Percentiles rank a stretch among this genome's conserved stretches.
These are phyloP conservation scores for Brachionus paranguensis DNA, from an alignment of 1,140 invertebrate species.

Conservation along the genomic window DNA sequence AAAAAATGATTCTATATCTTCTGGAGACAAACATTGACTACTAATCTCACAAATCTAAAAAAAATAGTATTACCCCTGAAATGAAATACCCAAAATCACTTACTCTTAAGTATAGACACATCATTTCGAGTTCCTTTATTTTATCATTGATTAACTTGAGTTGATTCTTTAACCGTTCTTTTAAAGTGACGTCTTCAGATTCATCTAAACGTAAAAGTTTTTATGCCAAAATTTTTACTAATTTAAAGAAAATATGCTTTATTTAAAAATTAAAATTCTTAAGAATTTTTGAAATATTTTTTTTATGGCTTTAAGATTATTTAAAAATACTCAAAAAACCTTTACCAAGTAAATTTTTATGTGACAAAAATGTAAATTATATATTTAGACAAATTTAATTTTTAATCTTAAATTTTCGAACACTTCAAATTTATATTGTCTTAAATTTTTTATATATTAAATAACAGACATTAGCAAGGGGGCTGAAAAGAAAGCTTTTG, in stretches of 20 bases:
- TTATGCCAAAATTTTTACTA: neutral
- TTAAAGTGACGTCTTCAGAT: neutral
- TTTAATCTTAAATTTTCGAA: too few species aligned
- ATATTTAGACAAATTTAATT: too few species aligned
- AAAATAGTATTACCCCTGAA: neutral
- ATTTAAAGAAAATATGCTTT: neutral
- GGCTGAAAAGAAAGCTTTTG: too few species aligned
- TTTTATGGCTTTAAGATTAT: too few species aligned
- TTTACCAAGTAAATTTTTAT: too few species aligned
- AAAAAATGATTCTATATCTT: slow-evolving; percentile 10
- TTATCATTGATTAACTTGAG: slow-evolving; percentile 2
- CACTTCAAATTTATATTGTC: too few species aligned
- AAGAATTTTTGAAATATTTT: too few species aligned
- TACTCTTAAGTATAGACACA: slow-evolving; percentile 22
- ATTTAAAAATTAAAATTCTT: too few species aligned
- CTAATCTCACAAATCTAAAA: slow-evolving; percentile 14
- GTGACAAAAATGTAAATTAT: too few species aligned
- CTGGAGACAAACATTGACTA: neutral
- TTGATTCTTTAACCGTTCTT: neutral
- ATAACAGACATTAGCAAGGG: too few species aligned
- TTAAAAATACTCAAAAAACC: too few species aligned
- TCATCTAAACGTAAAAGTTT: neutral
- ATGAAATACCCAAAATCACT: neutral
- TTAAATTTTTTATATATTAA: too few species aligned
- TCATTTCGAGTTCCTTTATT: slow-evolving; percentile 25